A percentile compares a stretch with the other conserved stretches of the same genome.
Evolutionary conservation across 2,797 vertebrate species (phyloP).

Genomic region (Coilia nasus): DNA sequence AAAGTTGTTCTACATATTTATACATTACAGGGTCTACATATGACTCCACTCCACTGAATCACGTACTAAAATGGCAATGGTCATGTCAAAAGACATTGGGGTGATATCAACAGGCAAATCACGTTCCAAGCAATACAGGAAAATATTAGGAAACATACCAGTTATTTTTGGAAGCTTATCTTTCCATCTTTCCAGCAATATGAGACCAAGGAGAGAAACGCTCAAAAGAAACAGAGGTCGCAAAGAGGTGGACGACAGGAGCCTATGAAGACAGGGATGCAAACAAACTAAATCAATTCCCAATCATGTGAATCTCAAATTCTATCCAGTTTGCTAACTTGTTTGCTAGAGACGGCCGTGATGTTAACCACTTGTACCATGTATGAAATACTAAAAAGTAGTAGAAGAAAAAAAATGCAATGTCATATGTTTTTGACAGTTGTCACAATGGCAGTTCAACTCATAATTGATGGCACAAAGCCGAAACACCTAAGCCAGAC

Average conservation of each 20-base stretch:
- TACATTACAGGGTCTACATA: too few relatives aligned
- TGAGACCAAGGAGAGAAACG: constrained; percentile 83
- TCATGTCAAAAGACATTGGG: too few relatives aligned
- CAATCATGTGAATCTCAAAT: background rate
- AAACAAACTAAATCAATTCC: background rate
- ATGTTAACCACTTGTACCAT: background rate
- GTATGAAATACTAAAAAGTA: background rate
- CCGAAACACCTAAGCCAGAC: background rate
- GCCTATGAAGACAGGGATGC: constrained; percentile 68
- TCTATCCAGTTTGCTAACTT: background rate
- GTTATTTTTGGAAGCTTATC: constrained; percentile 80
- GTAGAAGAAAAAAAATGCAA: background rate
- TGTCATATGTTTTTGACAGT: background rate
- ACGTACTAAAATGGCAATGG: background rate
- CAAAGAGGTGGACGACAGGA: constrained; percentile 90
- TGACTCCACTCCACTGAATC: too few relatives aligned
- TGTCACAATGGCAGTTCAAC: background rate
- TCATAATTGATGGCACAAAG: background rate
- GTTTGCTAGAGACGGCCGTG: background rate
- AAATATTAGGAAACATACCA: constrained; percentile 65
- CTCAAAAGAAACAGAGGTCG: constrained; percentile 90
- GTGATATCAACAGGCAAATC: constrained; percentile 39
- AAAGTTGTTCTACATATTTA: too few relatives aligned
- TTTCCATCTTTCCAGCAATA: constrained; percentile 92
- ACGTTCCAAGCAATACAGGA: background rate